Conservation (phyloP, 2,113 vertebrate genomes). For the Rostratula benghalensis region DNA sequence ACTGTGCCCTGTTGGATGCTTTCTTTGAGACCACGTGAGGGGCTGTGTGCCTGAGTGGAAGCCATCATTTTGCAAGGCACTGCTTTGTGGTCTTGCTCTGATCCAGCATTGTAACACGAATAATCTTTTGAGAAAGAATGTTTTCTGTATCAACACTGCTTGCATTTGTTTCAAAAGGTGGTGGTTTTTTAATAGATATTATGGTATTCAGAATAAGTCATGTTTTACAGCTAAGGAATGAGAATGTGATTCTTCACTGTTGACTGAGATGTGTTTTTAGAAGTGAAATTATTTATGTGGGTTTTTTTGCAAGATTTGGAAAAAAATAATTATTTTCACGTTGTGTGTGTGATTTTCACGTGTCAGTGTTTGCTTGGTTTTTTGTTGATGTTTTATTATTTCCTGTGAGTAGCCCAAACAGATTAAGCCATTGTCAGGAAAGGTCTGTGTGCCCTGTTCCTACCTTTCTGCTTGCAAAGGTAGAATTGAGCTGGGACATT, state of each 20-base stretch:
- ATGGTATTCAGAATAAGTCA: neutral
- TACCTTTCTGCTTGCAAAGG: neutral
- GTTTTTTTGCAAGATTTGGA: neutral
- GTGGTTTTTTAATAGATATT: neutral
- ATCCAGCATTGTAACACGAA: neutral
- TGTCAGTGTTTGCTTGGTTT: neutral
- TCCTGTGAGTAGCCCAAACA: neutral
- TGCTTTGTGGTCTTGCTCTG: neutral
- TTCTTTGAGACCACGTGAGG: neutral
- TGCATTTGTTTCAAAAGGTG: neutral
- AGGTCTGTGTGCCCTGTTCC: neutral
- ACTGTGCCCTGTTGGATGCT: rapidly evolving
- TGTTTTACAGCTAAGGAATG: neutral
- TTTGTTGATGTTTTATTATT: neutral
- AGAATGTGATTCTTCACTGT: neutral
- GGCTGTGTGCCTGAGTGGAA: neutral
- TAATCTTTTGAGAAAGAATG: neutral
- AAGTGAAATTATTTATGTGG: neutral
- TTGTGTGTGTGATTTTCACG: neutral
- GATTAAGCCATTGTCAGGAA: neutral
- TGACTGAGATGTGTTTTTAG: neutral
- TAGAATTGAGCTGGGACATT: neutral
- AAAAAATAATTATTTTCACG: neutral
- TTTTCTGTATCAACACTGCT: neutral
- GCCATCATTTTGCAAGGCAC: neutral